Conservation (phyloP, 2,113 vertebrate species). For the Phasianus colchicus region DNA sequence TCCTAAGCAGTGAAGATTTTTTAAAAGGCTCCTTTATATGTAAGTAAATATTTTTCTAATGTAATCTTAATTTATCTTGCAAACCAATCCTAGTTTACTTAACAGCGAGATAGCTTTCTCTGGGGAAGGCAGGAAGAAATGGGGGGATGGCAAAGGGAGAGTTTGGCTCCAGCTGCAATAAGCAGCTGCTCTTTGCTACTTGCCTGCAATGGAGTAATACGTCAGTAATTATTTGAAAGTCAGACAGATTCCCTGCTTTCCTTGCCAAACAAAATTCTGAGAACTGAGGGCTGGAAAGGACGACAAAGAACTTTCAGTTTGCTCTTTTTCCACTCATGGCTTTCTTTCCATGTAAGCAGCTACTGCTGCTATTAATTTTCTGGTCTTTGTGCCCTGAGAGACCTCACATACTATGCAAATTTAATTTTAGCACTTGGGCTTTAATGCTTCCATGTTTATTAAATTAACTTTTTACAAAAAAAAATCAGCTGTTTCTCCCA, state of each 20-base stretch:
- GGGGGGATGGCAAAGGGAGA: conserved; percentile 38
- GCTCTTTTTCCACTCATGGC: conserved; percentile 32
- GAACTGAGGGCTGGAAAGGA: conserved; percentile 46
- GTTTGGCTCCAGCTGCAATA: conserved; percentile 24
- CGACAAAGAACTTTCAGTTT: conserved; percentile 65
- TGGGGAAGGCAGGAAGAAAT: conserved; percentile 7
- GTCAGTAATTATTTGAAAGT: conserved; percentile 62
- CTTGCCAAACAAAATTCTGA: conserved; percentile 69
- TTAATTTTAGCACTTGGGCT: background rate
- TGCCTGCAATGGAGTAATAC: conserved; percentile 44
- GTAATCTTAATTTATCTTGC: conserved; percentile 35
- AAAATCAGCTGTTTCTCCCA: background rate
- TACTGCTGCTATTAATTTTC: conserved; percentile 32
- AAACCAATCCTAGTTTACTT: conserved; percentile 42
- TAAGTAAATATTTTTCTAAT: conserved; percentile 42
- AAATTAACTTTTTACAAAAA: background rate
- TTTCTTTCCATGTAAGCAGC: conserved; percentile 51
- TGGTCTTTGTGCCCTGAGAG: conserved; percentile 1
- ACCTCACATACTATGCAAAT: background rate
- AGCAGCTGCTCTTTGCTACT: conserved; percentile 62
- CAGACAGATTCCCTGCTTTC: conserved; percentile 63
- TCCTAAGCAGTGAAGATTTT: conserved; percentile 26
- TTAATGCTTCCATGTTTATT: background rate
- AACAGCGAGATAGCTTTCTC: conserved; percentile 29
- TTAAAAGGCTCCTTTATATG: background rate